Percentiles rank a stretch among this genome's conserved stretches.
phyloP scores from a whole-genome alignment of 2,888 invertebrate genomes.

The Tortrix viridana region DNA sequence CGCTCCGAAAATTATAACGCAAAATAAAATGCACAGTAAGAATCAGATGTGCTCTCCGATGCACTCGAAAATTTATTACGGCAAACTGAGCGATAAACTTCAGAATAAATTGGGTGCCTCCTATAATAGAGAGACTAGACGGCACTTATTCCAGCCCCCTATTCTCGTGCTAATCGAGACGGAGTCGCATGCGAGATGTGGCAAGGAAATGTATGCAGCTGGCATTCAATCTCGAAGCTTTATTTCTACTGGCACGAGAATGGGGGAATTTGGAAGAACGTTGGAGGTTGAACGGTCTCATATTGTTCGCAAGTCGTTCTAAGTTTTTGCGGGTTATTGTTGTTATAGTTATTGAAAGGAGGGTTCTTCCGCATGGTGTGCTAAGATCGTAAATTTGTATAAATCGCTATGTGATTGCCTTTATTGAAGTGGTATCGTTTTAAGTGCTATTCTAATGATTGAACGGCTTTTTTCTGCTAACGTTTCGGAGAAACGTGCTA shows the following conservation, averaged over 20 bases:
- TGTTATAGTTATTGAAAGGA: constrained; percentile 24
- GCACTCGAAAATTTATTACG: constrained; percentile 57
- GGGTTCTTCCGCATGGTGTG: constrained; percentile 55
- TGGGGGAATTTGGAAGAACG: not conserved
- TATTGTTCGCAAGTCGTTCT: constrained; percentile 27
- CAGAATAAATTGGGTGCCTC: constrained; percentile 62
- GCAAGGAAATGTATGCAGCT: constrained; percentile 17
- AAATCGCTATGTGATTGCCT: constrained; percentile 64
- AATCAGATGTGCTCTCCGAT: constrained; percentile 52
- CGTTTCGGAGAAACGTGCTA: constrained; percentile 21
- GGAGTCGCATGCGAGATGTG: no score
- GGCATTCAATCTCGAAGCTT: constrained; percentile 16
- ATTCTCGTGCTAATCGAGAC: no score
- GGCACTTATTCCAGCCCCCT: constrained; percentile 20
- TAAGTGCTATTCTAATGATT: constrained; percentile 32
- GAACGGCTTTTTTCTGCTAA: constrained; percentile 14
- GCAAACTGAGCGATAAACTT: constrained; percentile 61
- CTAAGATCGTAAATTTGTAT: constrained; percentile 63
- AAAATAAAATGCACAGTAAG: constrained; percentile 50
- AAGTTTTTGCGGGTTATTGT: constrained; percentile 40
- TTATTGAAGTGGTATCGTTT: constrained; percentile 47
- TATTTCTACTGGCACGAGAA: no score
- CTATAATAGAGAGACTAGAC: constrained; percentile 49
- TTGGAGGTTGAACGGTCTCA: not conserved
- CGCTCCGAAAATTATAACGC: constrained; percentile 48